phyloP scores from a whole-genome alignment of 2,797 vertebrate genomes.

The Oreortyx pictus region DNA sequence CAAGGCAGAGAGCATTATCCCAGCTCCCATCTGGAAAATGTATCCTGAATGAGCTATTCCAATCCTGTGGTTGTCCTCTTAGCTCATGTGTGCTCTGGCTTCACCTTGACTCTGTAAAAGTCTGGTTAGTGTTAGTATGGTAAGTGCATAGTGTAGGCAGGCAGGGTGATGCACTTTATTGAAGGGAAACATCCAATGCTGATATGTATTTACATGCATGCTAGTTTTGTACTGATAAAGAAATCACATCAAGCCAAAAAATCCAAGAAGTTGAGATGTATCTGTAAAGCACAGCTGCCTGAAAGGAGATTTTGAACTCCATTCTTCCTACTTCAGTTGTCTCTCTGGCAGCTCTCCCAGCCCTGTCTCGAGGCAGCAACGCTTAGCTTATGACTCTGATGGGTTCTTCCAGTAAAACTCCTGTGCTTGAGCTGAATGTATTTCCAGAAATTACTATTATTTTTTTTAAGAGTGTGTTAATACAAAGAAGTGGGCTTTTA shows the following conservation, averaged over 20 bases:
- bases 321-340: slow-evolving; percentile 43
- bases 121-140: slow-evolving; percentile 14
- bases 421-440: slow-evolving; percentile 18
- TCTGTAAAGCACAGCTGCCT: slow-evolving; percentile 51
- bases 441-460: slow-evolving; percentile 32
- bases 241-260: slow-evolving; percentile 29
- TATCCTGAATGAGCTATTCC: slow-evolving; percentile 21
- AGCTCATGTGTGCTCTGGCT: not conserved
- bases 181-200: slow-evolving; percentile 32
- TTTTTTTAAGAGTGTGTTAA: not conserved
- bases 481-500: slow-evolving; percentile 28
- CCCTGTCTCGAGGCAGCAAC: slow-evolving; percentile 31
- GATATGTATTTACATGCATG: not conserved
- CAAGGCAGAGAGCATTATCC: not conserved
- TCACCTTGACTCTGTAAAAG: slow-evolving; percentile 28
- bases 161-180: slow-evolving; percentile 22
- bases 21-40: slow-evolving; percentile 38
- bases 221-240: slow-evolving; percentile 42
- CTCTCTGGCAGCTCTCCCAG: slow-evolving; percentile 60
- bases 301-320: slow-evolving; percentile 28
- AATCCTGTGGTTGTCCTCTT: not conserved
- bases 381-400: slow-evolving; percentile 38
- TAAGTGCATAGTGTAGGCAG: not conserved
- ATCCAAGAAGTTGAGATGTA: slow-evolving; percentile 25
- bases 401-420: slow-evolving; percentile 52